Evolutionary conservation across 2,888 invertebrate species (phyloP), one percentile per base, ranked within the genome.

Genomic region (Choristoneura rosaceana): DNA sequence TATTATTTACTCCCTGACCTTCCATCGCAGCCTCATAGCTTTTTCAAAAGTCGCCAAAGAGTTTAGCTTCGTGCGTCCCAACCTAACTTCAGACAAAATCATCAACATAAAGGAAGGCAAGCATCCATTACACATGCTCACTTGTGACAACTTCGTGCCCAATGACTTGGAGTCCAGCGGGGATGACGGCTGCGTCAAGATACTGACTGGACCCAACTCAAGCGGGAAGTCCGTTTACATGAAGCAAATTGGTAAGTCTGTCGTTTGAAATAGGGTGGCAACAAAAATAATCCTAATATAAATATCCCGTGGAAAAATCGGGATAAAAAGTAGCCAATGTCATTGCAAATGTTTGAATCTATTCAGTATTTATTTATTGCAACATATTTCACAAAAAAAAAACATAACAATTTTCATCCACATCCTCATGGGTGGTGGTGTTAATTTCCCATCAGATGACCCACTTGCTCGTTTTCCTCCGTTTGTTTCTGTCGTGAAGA

Each of bases 151-250:
- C 76, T 97, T 96, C 84, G 96, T 98, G 3, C 95, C 97, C 0
- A 98, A 98, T 85, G 95, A 97, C 81, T 95, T 95, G 8, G 84
- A 89, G 73, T 96, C 96, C 69, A 95, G 95, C 7, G 86, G 87
- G 0, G 84, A 90, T 0, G 89, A 92, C 8, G 95, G 95, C 15
- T 88, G 92, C 12, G 95, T 98, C 34, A 97, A 97, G 85, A 95
- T 99, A 64, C 90, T 99, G 7, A 98, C 98, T 0, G 99, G 98
- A 0, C 98, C 99, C 0, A 99, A 99, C 88, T 96, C 97, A 0
- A 97, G 98, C 82, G 99, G 99, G 3, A 99, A 99, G 90, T 98
- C 98, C 74, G 96, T 98, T 41, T 99, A 97, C 87, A 94, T 99
- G 83, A 98, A 98, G 89, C 98, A 98, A 92, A 91, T 94, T 91